Percentiles rank a stretch among this genome's conserved stretches.
Conservation (phyloP, 2,888 invertebrate genomes). For the Epirrhoe tristata region DNA sequence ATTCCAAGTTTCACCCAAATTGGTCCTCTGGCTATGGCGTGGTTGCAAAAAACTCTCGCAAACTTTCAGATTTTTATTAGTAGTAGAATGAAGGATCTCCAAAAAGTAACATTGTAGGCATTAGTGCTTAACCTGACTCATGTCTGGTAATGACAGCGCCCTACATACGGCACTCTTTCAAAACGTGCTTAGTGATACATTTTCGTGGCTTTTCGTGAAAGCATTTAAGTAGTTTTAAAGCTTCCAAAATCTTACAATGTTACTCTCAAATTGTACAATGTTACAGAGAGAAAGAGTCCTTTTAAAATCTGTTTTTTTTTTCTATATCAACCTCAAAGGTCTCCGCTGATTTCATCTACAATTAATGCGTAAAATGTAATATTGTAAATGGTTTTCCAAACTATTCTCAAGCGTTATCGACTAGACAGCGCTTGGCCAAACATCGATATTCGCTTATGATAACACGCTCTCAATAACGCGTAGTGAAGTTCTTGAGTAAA, state of each 20-base stretch:
- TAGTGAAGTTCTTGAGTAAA: slow-evolving; percentile 22
- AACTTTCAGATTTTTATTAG: too few relatives aligned
- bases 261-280: neutral
- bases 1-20: too few relatives aligned
- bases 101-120: slow-evolving; percentile 8
- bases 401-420: slow-evolving; percentile 9
- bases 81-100: neutral
- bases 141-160: slow-evolving; percentile 25
- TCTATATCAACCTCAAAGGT: too few relatives aligned
- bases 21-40: too few relatives aligned
- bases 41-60: too few relatives aligned
- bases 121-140: slow-evolving; percentile 21
- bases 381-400: neutral
- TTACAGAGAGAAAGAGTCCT: too few relatives aligned
- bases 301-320: too few relatives aligned
- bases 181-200: slow-evolving; percentile 9
- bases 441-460: slow-evolving; percentile 28
- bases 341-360: too few relatives aligned
- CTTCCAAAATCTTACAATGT: neutral
- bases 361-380: too few relatives aligned
- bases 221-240: neutral
- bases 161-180: slow-evolving; percentile 15
- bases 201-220: slow-evolving; percentile 20
- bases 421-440: slow-evolving; percentile 23
- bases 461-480: slow-evolving; percentile 28